These are phyloP conservation scores for Protosalanx chinensis DNA, from an alignment of 2,797 vertebrate genomes.

Conservation along the genomic window DNA sequence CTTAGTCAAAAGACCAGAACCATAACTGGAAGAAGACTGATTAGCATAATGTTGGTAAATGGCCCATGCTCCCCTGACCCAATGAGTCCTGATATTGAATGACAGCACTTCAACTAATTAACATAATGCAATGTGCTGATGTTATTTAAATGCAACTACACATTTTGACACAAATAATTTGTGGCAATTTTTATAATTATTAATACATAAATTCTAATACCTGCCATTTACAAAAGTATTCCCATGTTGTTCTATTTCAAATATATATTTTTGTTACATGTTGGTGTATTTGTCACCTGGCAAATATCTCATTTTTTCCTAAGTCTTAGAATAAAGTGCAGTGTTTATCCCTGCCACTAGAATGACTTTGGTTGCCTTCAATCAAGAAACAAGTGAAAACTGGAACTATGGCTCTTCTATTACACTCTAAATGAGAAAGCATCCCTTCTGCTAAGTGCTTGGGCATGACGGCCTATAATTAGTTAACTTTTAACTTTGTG, in stretches of 20 bases:
- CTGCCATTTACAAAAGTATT: too few species aligned
- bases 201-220: too few species aligned
- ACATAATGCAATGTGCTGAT: slow-evolving; percentile 22
- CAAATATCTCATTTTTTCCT: neutral
- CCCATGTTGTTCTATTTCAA: too few species aligned
- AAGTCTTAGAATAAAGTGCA: neutral
- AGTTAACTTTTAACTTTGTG: slow-evolving; percentile 41
- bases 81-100: slow-evolving; percentile 32
- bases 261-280: too few species aligned
- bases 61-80: slow-evolving; percentile 30
- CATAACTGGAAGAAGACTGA: slow-evolving; percentile 31
- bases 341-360: neutral
- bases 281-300: too few species aligned
- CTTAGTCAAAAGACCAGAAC: slow-evolving; percentile 48
- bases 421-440: slow-evolving; percentile 35
- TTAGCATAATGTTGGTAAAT: slow-evolving; percentile 37
- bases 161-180: too few species aligned
- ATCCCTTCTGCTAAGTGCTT: slow-evolving; percentile 27
- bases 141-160: slow-evolving; percentile 11
- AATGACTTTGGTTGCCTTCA: slow-evolving; percentile 25
- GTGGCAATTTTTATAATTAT: too few species aligned
- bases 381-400: slow-evolving; percentile 29
- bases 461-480: slow-evolving; percentile 45
- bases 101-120: slow-evolving; percentile 33
- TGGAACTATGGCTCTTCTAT: slow-evolving; percentile 23